Evolutionary conservation across 2,113 vertebrate genomes (phyloP).

Genomic region (Pelecanoides urinatrix): DNA sequence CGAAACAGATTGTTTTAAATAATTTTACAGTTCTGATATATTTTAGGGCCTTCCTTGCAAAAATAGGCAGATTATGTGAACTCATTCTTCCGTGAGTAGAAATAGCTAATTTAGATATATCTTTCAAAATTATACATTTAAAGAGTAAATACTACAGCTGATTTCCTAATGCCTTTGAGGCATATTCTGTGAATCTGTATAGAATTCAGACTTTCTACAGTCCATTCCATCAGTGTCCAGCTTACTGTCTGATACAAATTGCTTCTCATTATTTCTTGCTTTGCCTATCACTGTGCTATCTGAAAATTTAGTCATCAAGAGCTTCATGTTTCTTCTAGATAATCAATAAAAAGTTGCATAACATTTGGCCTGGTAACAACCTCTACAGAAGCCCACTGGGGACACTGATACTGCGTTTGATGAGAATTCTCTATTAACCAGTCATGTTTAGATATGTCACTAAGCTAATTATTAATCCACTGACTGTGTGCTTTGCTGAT

Average conservation of each 20-base stretch:
- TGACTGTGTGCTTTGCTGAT: not conserved
- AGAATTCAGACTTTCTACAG: not conserved
- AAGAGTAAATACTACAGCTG: not conserved
- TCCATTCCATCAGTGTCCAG: not conserved
- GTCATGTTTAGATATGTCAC: not conserved
- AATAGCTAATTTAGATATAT: not conserved
- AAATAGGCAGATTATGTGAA: not conserved
- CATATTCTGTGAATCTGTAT: not conserved
- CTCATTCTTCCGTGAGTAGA: not conserved
- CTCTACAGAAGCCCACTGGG: not conserved
- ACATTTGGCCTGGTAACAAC: not conserved
- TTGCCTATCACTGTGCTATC: not conserved
- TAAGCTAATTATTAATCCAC: not conserved
- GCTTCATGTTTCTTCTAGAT: not conserved
- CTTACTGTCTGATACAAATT: not conserved
- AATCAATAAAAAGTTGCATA: not conserved
- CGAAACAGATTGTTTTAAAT: not conserved
- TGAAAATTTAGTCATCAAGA: not conserved
- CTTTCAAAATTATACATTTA: not conserved
- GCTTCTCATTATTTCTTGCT: not conserved
- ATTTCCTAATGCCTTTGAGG: not conserved
- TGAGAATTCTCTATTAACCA: not conserved
- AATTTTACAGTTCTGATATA: not conserved
- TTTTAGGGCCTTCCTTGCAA: not conserved
- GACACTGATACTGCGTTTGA: not conserved